A percentile compares a stretch with the other conserved stretches of the same genome.
These are phyloP conservation scores for Protodeltote pygarga DNA, from an alignment of 2,888 invertebrate genomes.

Conservation along the genomic window DNA sequence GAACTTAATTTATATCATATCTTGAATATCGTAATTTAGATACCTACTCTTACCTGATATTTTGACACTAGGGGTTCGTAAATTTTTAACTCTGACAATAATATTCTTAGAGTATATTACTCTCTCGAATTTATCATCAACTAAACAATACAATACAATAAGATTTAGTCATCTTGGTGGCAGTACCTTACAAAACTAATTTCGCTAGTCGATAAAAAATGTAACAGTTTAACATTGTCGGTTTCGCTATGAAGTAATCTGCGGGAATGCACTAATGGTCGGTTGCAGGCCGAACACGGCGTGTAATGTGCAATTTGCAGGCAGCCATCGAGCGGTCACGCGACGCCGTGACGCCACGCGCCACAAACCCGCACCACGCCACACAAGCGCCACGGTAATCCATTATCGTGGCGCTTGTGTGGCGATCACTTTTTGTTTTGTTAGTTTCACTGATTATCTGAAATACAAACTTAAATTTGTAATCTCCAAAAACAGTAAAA, in stretches of 20 bases:
- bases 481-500: conserved; percentile 8
- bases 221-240: conserved; percentile 76
- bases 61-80: too few relatives aligned
- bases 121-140: too few relatives aligned
- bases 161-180: conserved; percentile 42
- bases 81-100: too few relatives aligned
- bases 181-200: conserved; percentile 51
- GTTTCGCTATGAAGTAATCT: conserved; percentile 81
- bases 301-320: conserved; percentile 83
- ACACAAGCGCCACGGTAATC: background rate
- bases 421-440: too few relatives aligned
- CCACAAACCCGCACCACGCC: conserved; percentile 7
- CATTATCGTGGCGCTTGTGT: too few relatives aligned
- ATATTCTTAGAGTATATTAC: too few relatives aligned
- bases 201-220: conserved; percentile 65
- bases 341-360: conserved; percentile 57
- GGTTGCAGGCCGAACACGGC: conserved; percentile 74
- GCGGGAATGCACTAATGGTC: conserved; percentile 81
- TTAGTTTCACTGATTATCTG: too few relatives aligned
- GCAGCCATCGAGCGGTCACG: conserved; percentile 76
- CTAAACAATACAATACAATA: too few relatives aligned
- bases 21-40: too few relatives aligned
- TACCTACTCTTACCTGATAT: too few relatives aligned
- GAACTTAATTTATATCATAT: too few relatives aligned
- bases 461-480: too few relatives aligned